Evolutionary conservation across 2,113 vertebrate species (phyloP), one percentile per base, ranked within the genome.

Genomic region (Pteronura brasiliensis): DNA sequence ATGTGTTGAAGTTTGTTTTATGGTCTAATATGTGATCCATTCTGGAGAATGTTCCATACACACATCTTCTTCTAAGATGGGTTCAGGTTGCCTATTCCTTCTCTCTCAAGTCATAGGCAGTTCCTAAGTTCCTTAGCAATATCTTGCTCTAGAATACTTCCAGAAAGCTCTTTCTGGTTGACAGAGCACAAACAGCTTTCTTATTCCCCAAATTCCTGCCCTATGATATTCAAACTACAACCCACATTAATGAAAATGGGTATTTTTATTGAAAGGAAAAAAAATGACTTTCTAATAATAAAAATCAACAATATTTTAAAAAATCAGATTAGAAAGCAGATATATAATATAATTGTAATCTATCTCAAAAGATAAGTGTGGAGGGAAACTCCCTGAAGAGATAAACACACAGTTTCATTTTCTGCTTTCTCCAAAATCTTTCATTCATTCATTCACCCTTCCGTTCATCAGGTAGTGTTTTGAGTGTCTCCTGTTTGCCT

Each of bases 151-250:
- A 89, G 23, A 39, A 87, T 49, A 55, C 42, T 63, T 95, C 63
- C 44, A 93, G 27, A 95, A 93, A 93, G n/a, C 29, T 63, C 82
- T 89, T 18, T 85, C n/a, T 92, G 49, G 52, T 55, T 90, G 34
- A 74, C 13, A 29, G 59, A 86, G 10, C 25, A 89, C 10, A 67
- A 25, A 88, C 4, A 90, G 17, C 18, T 87, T 42, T 27, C 36
- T 69, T 34, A 80, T 93, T 95, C 81, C n/a, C 27, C 89, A 91
- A 49, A 42, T 69, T 71, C 34, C 31, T 93, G 23, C 27, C 82
- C 59, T 91, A 13, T 87, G 69, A 95, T 82, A 77, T 83, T 90
- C 59, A 96, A 91, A 77, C 49, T 71, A 14, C 29, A 83, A 23
- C 29, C 18, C 23, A 67, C 49, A 52, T 69, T 77, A 88, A 91